Evolutionary conservation across 2,113 vertebrate species (phyloP), one percentile per base, ranked within the genome.

Genomic region (Onychostruthus taczanowskii): DNA sequence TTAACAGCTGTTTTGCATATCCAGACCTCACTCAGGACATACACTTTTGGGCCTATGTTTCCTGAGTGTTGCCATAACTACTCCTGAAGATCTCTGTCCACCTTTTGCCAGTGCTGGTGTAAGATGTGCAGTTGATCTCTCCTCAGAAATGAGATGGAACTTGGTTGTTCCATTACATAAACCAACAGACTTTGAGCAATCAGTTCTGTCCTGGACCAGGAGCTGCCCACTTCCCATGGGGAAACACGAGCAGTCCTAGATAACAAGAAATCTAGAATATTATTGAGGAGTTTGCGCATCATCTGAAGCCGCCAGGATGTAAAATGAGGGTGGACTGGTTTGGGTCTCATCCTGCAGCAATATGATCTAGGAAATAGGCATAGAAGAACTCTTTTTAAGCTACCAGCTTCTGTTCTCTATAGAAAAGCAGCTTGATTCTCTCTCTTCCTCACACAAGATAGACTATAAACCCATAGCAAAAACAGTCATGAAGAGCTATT

Each of bases 221-320:
- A 28, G 6, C n/a, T 8, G 3, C 52, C 43, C 26, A 11, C 11
- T 74, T 41, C 17, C 22, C 8, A 0, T 14, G 23, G 20, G 13
- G 39, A 35, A 62, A 69, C 67, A 69, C 35, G 44, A 84, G 9
- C 27, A 81, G 64, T 37, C 31, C 22, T 41, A 26, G 24, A 26
- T 49, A 59, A 31, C 9, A 58, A 53, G 52, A 82, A 16, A 23
- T 90, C 9, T 22, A 73, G 58, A 11, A 31, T 63, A 21, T 27
- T 81, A 17, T 46, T 50, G 52, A 50, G 22, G 55, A 50, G 16
- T 82, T 84, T 53, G 8, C 22, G 37, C 7, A 4, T 74, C 31
- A 66, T 8, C 37, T 82, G 61, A 82, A 70, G 46, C 20, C 44
- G 37, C 43, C 28, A 62, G 43, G 20, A 27, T 84, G 35, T 53